Conservation (phyloP, 2,888 invertebrate species). For the Teinopalpus imperialis region DNA sequence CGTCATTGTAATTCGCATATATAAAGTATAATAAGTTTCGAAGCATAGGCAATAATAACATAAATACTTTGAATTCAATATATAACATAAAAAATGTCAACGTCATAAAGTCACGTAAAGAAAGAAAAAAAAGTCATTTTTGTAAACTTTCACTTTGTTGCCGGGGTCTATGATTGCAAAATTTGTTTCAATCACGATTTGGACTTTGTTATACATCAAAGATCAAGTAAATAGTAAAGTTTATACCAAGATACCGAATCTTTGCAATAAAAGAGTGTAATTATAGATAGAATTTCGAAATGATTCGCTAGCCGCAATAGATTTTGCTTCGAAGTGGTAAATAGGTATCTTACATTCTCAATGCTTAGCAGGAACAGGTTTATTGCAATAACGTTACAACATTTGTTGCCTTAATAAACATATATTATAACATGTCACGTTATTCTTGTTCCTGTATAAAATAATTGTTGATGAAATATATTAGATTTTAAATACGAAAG, state of each 20-base stretch:
- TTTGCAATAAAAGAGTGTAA: constrained; percentile 2
- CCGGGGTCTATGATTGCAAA: constrained; percentile 53
- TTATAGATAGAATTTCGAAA: constrained; percentile 5
- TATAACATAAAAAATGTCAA: too few relatives aligned
- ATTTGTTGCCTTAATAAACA: constrained; percentile 17
- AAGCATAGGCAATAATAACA: neutral
- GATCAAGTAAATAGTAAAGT: neutral
- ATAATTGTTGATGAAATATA: too few relatives aligned
- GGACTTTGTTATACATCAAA: constrained; percentile 28
- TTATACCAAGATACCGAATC: neutral
- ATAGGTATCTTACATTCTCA: constrained; percentile 20
- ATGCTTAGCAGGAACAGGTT: constrained; percentile 12
- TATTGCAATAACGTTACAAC: constrained; percentile 19
- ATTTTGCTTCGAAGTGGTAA: constrained; percentile 3
- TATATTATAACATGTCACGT: constrained; percentile 9
- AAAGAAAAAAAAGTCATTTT: constrained; percentile 55
- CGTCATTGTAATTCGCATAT: constrained; percentile 10
- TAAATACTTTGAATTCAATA: too few relatives aligned
- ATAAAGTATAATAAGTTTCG: constrained; percentile 1
- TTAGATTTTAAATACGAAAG: too few relatives aligned
- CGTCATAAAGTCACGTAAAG: too few relatives aligned
- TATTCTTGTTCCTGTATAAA: neutral
- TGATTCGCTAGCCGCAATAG: neutral
- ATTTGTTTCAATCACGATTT: constrained; percentile 51
- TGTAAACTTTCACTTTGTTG: constrained; percentile 67